phyloP scores from a whole-genome alignment of 2,888 invertebrate species.

The Stenoptilia bipunctidactyla region DNA sequence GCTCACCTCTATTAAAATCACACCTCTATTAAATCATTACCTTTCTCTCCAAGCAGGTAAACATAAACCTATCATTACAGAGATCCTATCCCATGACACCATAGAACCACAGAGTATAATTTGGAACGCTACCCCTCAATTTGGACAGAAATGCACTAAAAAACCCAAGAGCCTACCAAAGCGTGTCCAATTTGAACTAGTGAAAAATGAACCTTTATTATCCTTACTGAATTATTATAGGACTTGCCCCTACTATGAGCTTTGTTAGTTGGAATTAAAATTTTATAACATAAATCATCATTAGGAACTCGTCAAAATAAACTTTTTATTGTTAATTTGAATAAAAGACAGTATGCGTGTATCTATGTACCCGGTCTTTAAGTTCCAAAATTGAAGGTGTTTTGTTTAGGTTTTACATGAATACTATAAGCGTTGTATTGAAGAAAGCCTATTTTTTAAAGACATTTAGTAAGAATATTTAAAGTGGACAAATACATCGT shows the following conservation, averaged over 20 bases:
- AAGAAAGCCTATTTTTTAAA: too few relatives aligned
- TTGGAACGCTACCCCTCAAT: slow-evolving; percentile 31
- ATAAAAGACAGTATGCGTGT: too few relatives aligned
- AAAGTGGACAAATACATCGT: too few relatives aligned
- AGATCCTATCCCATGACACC: background rate
- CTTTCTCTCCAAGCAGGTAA: background rate
- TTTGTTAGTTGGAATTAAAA: background rate
- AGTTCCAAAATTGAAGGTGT: too few relatives aligned
- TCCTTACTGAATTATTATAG: slow-evolving; percentile 44
- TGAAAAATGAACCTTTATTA: slow-evolving; percentile 62
- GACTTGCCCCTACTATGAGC: slow-evolving; percentile 25
- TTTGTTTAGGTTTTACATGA: too few relatives aligned
- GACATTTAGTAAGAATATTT: slow-evolving; percentile 7
- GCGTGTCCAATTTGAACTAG: slow-evolving; percentile 54
- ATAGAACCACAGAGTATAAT: slow-evolving; percentile 31
- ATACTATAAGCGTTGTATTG: too few relatives aligned
- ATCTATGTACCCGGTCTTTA: too few relatives aligned
- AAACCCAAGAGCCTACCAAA: slow-evolving; percentile 23
- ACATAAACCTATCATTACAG: background rate
- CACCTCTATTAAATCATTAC: too few relatives aligned
- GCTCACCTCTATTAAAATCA: too few relatives aligned
- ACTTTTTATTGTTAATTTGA: too few relatives aligned
- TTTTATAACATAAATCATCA: background rate
- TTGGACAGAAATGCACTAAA: slow-evolving; percentile 38
- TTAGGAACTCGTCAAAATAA: too few relatives aligned